A percentile compares a stretch with the other conserved stretches of the same genome.
phyloP scores from a whole-genome alignment of 2,797 vertebrate genomes.

The Platyrinchus mystaceus region DNA sequence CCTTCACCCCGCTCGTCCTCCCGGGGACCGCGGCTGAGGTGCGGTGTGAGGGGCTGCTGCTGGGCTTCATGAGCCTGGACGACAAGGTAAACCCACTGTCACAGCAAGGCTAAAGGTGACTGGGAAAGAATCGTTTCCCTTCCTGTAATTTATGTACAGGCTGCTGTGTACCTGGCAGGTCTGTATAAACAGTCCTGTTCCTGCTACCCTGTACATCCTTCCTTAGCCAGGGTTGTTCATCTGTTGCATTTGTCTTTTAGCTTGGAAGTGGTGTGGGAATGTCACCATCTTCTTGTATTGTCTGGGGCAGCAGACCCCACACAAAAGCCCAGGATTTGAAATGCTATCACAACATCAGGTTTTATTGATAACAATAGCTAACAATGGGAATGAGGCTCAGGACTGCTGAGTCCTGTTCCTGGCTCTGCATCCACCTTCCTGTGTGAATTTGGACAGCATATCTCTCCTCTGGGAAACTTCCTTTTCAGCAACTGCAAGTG shows the following conservation, averaged over 20 bases:
- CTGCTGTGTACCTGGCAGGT: background rate
- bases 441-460: background rate
- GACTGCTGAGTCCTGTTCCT: constrained; percentile 33
- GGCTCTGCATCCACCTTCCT: constrained; percentile 13
- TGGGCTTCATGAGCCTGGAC: constrained; percentile 90
- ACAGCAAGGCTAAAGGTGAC: background rate
- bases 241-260: background rate
- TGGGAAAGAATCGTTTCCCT: background rate
- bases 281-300: background rate
- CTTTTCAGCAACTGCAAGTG: background rate
- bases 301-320: background rate
- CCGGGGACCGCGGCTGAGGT: constrained; percentile 57
- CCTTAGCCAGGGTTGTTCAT: background rate
- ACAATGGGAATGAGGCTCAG: background rate
- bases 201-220: background rate
- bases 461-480: constrained; percentile 2
- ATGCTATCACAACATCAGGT: background rate
- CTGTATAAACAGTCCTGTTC: background rate
- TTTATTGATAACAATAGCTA: background rate
- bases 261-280: background rate
- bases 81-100: constrained; percentile 72
- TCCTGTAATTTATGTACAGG: background rate
- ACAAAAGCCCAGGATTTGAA: background rate
- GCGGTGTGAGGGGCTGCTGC: constrained; percentile 75
- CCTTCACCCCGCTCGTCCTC: constrained; percentile 85